Conservation (phyloP, 2,113 vertebrate species). For the Pygoscelis adeliae region DNA sequence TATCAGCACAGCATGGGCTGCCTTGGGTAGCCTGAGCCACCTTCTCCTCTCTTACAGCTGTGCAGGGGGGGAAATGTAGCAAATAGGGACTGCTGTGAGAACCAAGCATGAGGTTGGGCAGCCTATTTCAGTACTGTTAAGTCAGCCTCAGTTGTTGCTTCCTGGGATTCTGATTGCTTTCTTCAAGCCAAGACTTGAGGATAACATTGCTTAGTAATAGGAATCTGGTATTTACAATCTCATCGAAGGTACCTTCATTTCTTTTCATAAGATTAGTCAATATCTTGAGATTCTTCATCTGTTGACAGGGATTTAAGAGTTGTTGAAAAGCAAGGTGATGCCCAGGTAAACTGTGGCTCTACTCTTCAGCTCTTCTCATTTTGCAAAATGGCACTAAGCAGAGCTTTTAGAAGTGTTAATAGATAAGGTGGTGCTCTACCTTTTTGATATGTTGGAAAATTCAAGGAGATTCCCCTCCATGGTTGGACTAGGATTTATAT, state of each 20-base stretch:
- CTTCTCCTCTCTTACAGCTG: not conserved
- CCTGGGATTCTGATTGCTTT: not conserved
- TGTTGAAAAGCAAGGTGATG: not conserved
- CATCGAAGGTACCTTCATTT: accelerated
- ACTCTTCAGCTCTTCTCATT: not conserved
- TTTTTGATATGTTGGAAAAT: not conserved
- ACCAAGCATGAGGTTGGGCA: not conserved
- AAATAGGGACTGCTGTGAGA: not conserved
- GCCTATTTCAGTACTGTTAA: not conserved
- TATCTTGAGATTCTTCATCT: not conserved
- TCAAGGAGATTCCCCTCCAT: not conserved
- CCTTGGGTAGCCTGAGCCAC: not conserved
- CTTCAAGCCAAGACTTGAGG: not conserved
- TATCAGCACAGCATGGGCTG: not conserved
- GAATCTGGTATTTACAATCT: not conserved
- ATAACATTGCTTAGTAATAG: not conserved
- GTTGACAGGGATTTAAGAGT: not conserved
- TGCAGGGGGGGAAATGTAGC: accelerated
- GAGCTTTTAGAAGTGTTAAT: not conserved
- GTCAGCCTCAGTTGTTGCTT: not conserved
- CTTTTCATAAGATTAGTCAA: not conserved
- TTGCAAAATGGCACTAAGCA: not conserved
- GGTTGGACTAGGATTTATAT: not conserved
- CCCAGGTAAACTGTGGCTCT: not conserved
- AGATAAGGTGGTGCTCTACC: not conserved